These are phyloP conservation scores for Micropterix aruncella DNA, from an alignment of 2,888 invertebrate species.

Conservation along the genomic window DNA sequence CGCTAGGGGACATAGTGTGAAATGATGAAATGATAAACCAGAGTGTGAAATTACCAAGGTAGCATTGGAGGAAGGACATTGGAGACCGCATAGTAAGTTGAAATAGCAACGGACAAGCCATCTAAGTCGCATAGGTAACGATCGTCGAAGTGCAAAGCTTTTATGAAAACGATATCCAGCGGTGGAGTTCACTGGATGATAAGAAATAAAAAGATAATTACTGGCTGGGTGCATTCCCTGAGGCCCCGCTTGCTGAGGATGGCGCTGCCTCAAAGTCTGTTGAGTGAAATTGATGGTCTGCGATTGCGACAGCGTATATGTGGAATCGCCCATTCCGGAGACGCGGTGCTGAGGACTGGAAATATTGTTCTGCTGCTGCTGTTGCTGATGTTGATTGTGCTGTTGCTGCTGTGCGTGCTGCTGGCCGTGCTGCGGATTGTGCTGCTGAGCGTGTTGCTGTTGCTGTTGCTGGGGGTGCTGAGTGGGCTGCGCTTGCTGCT, in stretches of 20 bases:
- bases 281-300: conserved; percentile 79
- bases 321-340: conserved; percentile 34
- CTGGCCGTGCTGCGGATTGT: conserved; percentile 13
- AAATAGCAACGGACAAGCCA: too few relatives aligned
- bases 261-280: conserved; percentile 47
- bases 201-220: too few relatives aligned
- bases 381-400: conserved; percentile 30
- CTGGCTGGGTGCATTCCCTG: conserved; percentile 1
- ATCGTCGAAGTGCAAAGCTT: too few relatives aligned
- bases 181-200: background rate
- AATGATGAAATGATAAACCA: too few relatives aligned
- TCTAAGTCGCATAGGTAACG: too few relatives aligned
- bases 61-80: too few relatives aligned
- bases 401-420: conserved; percentile 20
- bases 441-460: conserved; percentile 17
- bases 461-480: conserved; percentile 30
- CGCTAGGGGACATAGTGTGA: too few relatives aligned
- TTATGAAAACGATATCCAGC: too few relatives aligned
- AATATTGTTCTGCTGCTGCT: too few relatives aligned
- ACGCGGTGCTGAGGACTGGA: too few relatives aligned
- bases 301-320: conserved; percentile 66
- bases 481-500: conserved; percentile 15
- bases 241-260: conserved; percentile 17
- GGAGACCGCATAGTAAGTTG: too few relatives aligned
- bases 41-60: too few relatives aligned